Conservation (phyloP, 2,797 vertebrate genomes). For the Craterocephalus amniculus region DNA sequence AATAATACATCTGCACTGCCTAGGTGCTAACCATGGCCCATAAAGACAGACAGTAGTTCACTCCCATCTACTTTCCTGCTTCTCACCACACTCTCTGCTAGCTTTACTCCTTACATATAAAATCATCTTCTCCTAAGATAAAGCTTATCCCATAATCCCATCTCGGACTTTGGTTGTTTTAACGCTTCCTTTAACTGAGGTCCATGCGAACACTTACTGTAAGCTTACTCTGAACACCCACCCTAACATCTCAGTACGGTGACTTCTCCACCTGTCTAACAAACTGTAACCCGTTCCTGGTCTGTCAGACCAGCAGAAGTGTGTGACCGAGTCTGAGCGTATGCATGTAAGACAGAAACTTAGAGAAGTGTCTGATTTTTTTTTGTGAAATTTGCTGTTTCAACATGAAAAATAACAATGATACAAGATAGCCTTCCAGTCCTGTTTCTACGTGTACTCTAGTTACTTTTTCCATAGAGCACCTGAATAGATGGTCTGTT, state of each 20-base stretch:
- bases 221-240: conserved; percentile 46
- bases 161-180: conserved; percentile 42
- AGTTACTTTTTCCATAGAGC: conserved; percentile 64
- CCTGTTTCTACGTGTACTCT: conserved; percentile 65
- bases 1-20: conserved; percentile 67
- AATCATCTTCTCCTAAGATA: conserved; percentile 48
- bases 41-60: conserved; percentile 69
- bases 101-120: conserved; percentile 46
- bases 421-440: conserved; percentile 62
- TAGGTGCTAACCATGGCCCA: conserved; percentile 67
- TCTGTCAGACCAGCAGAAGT: conserved; percentile 43
- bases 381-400: conserved; percentile 52
- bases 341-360: conserved; percentile 59
- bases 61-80: conserved; percentile 33
- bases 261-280: conserved; percentile 28
- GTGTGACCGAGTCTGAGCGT: conserved; percentile 56
- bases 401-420: conserved; percentile 52
- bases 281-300: conserved; percentile 42
- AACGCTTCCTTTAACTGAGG: conserved; percentile 63
- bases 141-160: conserved; percentile 14
- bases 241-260: conserved; percentile 34
- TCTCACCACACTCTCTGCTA: conserved; percentile 52
- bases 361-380: conserved; percentile 52
- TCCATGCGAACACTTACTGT: conserved; percentile 76
- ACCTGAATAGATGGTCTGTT: conserved; percentile 57